Evolutionary conservation across 2,888 invertebrate species (phyloP).

Genomic region (Rhamphomyia laevipes): DNA sequence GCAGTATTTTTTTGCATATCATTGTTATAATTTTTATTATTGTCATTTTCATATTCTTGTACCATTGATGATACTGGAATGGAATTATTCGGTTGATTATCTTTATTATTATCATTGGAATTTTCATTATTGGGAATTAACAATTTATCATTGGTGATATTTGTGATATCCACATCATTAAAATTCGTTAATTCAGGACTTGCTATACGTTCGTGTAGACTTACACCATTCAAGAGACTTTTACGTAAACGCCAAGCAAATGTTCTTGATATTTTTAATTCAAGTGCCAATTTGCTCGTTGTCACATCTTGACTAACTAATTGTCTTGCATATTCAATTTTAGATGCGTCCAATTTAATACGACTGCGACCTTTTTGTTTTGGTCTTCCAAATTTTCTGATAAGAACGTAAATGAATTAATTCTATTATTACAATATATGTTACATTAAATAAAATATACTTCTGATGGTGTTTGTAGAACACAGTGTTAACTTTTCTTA

Average conservation of each 20-base stretch:
- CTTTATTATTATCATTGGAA: not conserved
- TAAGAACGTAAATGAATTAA: not conserved
- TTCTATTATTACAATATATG: no score
- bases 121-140: not conserved
- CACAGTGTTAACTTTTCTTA: not conserved
- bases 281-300: conserved; percentile 34
- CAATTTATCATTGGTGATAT: not conserved
- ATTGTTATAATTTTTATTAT: conserved; percentile 16
- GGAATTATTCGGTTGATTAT: not conserved
- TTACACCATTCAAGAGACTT: conserved; percentile 33
- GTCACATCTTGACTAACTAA: conserved; percentile 33
- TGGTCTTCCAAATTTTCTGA: not conserved
- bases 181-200: not conserved
- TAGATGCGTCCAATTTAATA: conserved; percentile 33
- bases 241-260: conserved; percentile 36
- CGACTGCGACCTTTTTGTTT: conserved; percentile 36
- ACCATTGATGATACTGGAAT: conserved; percentile 7
- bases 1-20: conserved; percentile 3
- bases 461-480: no score
- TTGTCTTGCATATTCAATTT: conserved; percentile 34
- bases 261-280: conserved; percentile 33
- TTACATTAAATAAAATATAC: not conserved
- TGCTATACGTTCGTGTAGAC: conserved; percentile 20
- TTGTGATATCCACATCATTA: not conserved
- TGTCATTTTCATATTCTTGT: conserved; percentile 23